Conservation (phyloP, 2,888 invertebrate genomes). For the Girardia tigrina region DNA sequence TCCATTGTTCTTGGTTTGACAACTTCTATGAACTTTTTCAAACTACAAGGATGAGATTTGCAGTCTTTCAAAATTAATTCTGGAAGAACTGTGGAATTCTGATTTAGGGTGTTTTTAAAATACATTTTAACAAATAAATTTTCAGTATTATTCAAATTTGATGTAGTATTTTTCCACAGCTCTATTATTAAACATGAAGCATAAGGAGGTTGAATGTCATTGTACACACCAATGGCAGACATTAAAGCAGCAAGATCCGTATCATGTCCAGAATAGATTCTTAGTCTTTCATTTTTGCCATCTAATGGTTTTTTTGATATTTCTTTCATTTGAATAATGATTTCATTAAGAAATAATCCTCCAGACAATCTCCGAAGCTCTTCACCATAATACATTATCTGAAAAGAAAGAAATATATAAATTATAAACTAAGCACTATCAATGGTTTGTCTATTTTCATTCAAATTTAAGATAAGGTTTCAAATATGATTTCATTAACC, state of each 20-base stretch:
- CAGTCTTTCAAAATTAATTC: neutral
- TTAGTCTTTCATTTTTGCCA: neutral
- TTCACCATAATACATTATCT: constrained; percentile 20
- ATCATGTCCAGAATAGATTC: constrained; percentile 33
- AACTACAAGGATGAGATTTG: neutral
- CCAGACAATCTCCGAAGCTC: neutral
- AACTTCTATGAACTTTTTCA: neutral
- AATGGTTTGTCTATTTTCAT: too few relatives aligned
- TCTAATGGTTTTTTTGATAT: neutral
- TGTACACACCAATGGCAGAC: constrained; percentile 21
- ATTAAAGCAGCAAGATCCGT: constrained; percentile 31
- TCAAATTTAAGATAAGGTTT: too few relatives aligned
- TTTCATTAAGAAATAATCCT: constrained; percentile 18
- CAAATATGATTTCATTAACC: too few relatives aligned
- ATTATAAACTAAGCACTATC: too few relatives aligned
- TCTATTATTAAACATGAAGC: constrained; percentile 30
- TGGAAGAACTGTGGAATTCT: neutral
- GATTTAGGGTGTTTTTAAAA: neutral
- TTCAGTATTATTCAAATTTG: neutral
- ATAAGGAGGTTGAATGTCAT: constrained; percentile 28
- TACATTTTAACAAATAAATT: neutral
- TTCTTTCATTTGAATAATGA: neutral
- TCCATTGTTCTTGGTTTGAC: neutral
- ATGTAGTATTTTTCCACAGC: neutral
- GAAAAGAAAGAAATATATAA: too few relatives aligned